Percentiles rank a stretch among this genome's conserved stretches.
phyloP scores from a whole-genome alignment of 2,113 vertebrate species.

The Callospermophilus lateralis region DNA sequence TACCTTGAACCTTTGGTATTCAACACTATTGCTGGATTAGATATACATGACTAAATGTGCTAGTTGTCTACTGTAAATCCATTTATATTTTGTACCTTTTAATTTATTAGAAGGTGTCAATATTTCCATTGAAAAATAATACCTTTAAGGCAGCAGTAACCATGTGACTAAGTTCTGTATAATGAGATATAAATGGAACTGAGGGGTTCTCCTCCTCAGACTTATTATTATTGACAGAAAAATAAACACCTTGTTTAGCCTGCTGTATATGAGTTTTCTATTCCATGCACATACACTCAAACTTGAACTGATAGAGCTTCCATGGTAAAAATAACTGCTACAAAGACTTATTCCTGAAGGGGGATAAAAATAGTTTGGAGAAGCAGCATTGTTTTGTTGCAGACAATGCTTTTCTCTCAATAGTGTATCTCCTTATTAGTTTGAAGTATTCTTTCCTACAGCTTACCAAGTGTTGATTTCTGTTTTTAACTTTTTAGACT shows the following conservation, averaged over 20 bases:
- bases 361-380: not conserved
- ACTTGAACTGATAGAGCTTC: not conserved
- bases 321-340: not conserved
- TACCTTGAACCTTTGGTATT: not conserved
- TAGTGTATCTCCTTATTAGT: not conserved
- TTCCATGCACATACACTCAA: not conserved
- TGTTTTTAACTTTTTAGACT: constrained; percentile 23
- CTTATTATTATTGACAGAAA: not conserved
- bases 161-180: not conserved
- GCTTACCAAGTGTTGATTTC: constrained; percentile 25
- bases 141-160: not conserved
- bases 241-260: not conserved
- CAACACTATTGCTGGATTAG: not conserved
- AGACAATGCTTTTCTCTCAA: not conserved
- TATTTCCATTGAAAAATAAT: not conserved
- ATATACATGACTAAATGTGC: not conserved
- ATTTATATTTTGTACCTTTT: not conserved
- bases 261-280: not conserved
- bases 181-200: not conserved
- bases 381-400: not conserved
- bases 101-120: not conserved
- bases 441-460: not conserved
- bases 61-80: not conserved
- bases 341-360: not conserved
- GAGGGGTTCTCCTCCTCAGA: not conserved